Evolutionary conservation across 1,140 invertebrate genomes (phyloP), one percentile per base, ranked within the genome.

Genomic region (Hirudo medicinalis): DNA sequence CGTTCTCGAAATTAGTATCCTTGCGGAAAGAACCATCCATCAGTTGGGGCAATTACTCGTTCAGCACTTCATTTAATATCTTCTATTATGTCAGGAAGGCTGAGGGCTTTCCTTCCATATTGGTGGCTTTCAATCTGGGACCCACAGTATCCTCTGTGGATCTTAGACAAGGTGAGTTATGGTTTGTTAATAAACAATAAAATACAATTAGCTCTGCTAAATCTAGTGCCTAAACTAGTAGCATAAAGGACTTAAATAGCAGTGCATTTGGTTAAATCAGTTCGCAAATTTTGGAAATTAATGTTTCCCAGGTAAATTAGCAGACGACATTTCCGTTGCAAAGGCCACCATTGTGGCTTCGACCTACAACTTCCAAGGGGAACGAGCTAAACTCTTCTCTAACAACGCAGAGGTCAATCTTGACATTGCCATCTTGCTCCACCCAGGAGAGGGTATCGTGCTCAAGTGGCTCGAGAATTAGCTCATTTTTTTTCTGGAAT

Each of bases 11-110:
- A 13, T 72, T 83, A 19, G 71, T 75, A 4, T 69, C 76, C 49
- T 76, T 84, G 9, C 71, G 80, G 32, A 63, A 72, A 8, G 75
- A 79, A 15, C 79, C 79, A 54, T 81, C 82, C 0, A 75, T 83
- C 69, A 77, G 77, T 70, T 82, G 77, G 75, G 83, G 83, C 5
- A 67, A 75, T 8, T 73, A 79, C 19, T 70, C 75, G 22, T 75
- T 76, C 70, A 70, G 72, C 4, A 54, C 75, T 0, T 74, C 66
- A 9, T 57, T 75, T 8, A 77, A 76, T 54, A 70, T 80, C 25
- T 69, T 81, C n/a, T 76, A 75, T 60, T 80, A 78, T 57, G 76
- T 77, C 19, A 76, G 79, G 20, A 76, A 79, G 68, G 79, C 79
- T 2, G 71, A 75, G n/a, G 78, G 80, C 29, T 80, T 80, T 74